A percentile compares a stretch with the other conserved stretches of the same genome.
These are phyloP conservation scores for Cebus imitator DNA, from an alignment of 2,113 vertebrate species.

Conservation along the genomic window DNA sequence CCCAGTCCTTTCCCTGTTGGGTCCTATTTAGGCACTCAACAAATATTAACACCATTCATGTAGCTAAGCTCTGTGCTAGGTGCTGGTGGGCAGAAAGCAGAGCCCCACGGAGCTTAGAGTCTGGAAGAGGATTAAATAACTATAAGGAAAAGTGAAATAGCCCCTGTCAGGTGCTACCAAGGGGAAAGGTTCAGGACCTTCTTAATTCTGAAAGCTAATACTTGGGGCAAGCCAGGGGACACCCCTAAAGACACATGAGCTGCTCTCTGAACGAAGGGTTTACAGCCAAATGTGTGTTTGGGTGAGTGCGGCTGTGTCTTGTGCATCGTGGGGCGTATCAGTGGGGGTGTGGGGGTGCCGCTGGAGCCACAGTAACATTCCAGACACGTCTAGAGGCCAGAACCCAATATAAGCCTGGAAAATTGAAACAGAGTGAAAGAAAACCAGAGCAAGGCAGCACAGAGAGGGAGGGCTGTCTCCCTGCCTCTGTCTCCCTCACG, in stretches of 20 bases:
- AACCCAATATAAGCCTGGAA: fast-evolving
- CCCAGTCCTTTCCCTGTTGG: background rate
- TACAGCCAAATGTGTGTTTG: too few relatives aligned
- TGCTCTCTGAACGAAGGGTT: too few relatives aligned
- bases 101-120: fast-evolving
- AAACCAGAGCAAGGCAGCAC: fast-evolving
- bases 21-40: too few relatives aligned
- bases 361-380: fast-evolving
- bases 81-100: background rate
- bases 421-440: fast-evolving
- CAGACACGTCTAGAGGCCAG: background rate
- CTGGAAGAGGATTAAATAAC: background rate
- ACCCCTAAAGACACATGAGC: background rate
- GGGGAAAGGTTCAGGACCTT: background rate
- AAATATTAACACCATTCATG: fast-evolving
- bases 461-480: fast-evolving
- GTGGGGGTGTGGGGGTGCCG: too few relatives aligned
- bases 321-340: fast-evolving
- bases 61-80: too few relatives aligned
- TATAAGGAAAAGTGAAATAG: background rate
- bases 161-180: fast-evolving
- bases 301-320: fast-evolving
- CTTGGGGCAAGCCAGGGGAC: background rate
- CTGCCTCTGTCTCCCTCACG: fast-evolving
- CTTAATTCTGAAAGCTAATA: background rate